Percentiles rank a stretch among this genome's conserved stretches.
Evolutionary conservation across 2,113 vertebrate genomes (phyloP).

Genomic region (Brachyhypopomus gauderio): DNA sequence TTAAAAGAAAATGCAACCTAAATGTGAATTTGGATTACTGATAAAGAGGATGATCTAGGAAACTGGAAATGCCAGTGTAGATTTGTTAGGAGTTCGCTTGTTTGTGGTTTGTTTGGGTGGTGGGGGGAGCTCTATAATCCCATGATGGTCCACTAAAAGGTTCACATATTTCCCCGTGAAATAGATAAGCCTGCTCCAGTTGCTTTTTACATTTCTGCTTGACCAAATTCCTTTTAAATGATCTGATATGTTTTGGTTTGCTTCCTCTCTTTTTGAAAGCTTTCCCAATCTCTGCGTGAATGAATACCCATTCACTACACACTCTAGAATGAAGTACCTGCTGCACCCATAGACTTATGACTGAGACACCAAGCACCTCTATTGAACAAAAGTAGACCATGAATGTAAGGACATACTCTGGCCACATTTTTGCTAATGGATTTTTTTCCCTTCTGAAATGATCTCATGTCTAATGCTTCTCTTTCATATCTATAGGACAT

Average conservation of each 20-base stretch:
- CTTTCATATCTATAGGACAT: background rate
- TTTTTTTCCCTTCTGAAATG: slow-evolving; percentile 4
- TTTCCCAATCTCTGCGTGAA: background rate
- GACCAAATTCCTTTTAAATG: slow-evolving; percentile 12
- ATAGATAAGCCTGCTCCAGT: background rate
- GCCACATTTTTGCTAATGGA: slow-evolving; percentile 1
- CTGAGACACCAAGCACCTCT: background rate
- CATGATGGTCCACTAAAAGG: background rate
- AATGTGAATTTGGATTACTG: slow-evolving; percentile 10
- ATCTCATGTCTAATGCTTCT: background rate
- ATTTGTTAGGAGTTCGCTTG: too few relatives aligned
- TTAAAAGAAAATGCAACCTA: background rate
- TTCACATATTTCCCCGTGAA: background rate
- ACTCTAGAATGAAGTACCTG: background rate
- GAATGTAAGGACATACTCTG: background rate
- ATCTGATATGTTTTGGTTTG: slow-evolving; percentile 7
- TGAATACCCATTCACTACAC: background rate
- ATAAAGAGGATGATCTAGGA: background rate
- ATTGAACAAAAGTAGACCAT: background rate
- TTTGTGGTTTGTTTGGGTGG: background rate
- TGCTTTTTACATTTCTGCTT: slow-evolving; percentile 21
- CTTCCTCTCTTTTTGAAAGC: background rate
- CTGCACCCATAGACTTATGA: background rate
- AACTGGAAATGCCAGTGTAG: background rate
- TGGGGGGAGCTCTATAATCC: background rate